These are phyloP conservation scores for Papilio glaucus DNA, from an alignment of 1,140 invertebrate species.

Conservation along the genomic window DNA sequence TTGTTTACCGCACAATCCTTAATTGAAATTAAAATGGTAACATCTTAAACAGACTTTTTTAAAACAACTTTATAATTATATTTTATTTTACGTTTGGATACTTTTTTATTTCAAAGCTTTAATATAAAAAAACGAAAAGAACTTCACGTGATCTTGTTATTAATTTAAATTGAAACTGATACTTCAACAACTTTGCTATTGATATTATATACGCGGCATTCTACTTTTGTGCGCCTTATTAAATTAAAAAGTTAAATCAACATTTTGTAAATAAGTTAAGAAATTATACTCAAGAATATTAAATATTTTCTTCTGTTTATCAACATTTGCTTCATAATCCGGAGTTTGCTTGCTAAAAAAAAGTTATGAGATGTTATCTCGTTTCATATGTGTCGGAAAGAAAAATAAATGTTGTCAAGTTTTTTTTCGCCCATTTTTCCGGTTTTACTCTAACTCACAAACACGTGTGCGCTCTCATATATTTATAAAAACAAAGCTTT, in stretches of 20 bases:
- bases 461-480: not conserved
- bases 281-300: not conserved
- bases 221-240: not conserved
- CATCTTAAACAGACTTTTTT: no score
- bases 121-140: no score
- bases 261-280: not conserved
- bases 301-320: not conserved
- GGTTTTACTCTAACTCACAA: not conserved
- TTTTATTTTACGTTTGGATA: no score
- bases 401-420: not conserved
- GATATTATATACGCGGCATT: not conserved
- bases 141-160: not conserved
- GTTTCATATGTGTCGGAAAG: not conserved
- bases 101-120: no score
- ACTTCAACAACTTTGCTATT: no score
- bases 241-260: conserved; percentile 2
- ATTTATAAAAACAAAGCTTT: not conserved
- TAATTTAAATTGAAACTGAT: no score
- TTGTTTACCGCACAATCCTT: no score
- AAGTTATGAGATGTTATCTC: conserved; percentile 16
- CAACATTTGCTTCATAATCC: not conserved
- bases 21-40: no score
- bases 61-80: no score
- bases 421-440: not conserved
- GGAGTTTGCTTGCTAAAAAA: not conserved